These are phyloP conservation scores for Calephelis perditalis DNA, from an alignment of 2,888 invertebrate species.

Conservation along the genomic window DNA sequence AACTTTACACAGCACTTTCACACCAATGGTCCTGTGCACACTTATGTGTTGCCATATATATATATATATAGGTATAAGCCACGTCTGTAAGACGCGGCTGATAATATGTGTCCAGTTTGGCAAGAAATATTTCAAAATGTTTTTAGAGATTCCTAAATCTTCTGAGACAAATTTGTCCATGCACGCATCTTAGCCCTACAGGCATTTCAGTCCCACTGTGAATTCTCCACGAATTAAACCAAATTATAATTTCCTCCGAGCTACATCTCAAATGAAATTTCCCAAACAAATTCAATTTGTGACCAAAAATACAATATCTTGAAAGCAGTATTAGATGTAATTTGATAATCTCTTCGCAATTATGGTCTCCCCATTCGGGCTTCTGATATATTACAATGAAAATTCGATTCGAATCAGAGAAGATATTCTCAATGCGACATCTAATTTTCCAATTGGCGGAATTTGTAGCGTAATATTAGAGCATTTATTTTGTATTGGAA, in stretches of 20 bases:
- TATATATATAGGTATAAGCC: no score
- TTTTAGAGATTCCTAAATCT: no score
- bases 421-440: not conserved
- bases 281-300: constrained; percentile 5
- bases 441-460: not conserved
- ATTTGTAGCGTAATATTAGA: no score
- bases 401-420: not conserved
- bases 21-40: no score
- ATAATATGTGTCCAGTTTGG: no score
- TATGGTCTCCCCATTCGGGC: not conserved
- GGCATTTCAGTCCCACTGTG: not conserved
- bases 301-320: constrained; percentile 7
- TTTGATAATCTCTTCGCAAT: constrained; percentile 5
- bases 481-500: no score
- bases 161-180: no score
- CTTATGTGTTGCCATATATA: no score
- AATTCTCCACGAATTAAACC: not conserved
- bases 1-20: no score
- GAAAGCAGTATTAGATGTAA: constrained; percentile 3
- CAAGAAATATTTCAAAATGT: no score
- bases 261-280: not conserved
- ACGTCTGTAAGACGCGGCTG: no score
- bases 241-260: constrained; percentile 1
- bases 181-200: no score
- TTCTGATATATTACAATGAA: not conserved